phyloP scores from a whole-genome alignment of 2,888 invertebrate species.

The Brenthis daphne region DNA sequence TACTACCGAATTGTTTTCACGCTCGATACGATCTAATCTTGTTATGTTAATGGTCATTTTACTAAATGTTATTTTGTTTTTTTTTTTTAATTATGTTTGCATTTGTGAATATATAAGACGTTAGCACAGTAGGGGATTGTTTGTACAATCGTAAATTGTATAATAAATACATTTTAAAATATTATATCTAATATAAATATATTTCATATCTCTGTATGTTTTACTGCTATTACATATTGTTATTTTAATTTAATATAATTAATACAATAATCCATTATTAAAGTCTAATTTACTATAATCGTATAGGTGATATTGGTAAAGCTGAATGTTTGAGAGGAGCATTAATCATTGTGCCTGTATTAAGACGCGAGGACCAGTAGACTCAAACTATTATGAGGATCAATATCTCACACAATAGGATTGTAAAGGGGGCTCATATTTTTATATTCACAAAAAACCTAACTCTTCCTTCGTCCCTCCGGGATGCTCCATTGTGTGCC shows the following conservation, averaged over 20 bases:
- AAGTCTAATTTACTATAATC: not conserved
- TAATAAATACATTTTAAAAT: too few relatives aligned
- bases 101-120: not conserved
- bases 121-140: not conserved
- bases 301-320: conserved; percentile 16
- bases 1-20: conserved; percentile 43
- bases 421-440: conserved; percentile 82
- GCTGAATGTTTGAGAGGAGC: conserved; percentile 16
- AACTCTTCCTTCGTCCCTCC: conserved; percentile 73
- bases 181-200: too few relatives aligned
- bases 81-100: conserved; percentile 21
- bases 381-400: conserved; percentile 79
- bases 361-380: conserved; percentile 71
- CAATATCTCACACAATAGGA: conserved; percentile 80
- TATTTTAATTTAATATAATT: too few relatives aligned
- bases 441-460: conserved; percentile 79
- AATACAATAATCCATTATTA: not conserved
- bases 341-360: conserved; percentile 60
- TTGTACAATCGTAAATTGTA: too few relatives aligned
- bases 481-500: conserved; percentile 47
- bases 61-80: conserved; percentile 21
- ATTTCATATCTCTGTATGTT: too few relatives aligned
- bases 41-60: conserved; percentile 27
- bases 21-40: conserved; percentile 45
- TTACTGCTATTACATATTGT: too few relatives aligned